phyloP scores from a whole-genome alignment of 1,140 invertebrate genomes.

The Drosophila azteca region DNA sequence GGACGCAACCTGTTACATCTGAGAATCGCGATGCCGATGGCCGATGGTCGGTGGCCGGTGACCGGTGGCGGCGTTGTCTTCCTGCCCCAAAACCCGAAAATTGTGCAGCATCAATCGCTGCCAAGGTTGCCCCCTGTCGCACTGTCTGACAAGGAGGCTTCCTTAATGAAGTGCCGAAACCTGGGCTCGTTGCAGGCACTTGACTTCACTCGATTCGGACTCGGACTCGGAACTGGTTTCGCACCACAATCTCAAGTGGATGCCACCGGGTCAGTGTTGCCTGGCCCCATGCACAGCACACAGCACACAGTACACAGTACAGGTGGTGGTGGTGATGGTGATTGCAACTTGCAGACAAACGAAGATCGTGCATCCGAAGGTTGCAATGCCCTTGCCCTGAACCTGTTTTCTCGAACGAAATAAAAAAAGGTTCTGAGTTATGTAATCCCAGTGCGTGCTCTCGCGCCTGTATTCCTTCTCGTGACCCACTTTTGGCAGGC shows the following conservation, averaged over 20 bases:
- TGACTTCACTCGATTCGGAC: constrained; percentile 28
- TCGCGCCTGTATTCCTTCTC: constrained; percentile 39
- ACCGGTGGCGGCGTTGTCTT: constrained; percentile 41
- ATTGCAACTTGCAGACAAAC: constrained; percentile 59
- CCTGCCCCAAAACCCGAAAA: constrained; percentile 38
- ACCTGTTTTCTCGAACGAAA: constrained; percentile 59
- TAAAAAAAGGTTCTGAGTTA: constrained; percentile 72
- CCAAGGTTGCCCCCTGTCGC: constrained; percentile 56
- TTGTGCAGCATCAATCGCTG: constrained; percentile 49
- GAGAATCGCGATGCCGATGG: constrained; percentile 31
- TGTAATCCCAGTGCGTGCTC: constrained; percentile 45
- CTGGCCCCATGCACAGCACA: constrained; percentile 11
- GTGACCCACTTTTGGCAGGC: constrained; percentile 65
- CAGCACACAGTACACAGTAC: background rate
- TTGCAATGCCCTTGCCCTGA: constrained; percentile 66
- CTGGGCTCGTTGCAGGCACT: constrained; percentile 72
- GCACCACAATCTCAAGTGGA: constrained; percentile 49
- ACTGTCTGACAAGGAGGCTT: constrained; percentile 33
- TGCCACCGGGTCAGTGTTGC: constrained; percentile 42
- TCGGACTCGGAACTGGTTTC: constrained; percentile 58
- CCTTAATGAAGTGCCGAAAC: constrained; percentile 82
- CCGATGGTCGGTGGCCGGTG: constrained; percentile 13
- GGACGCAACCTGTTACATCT: constrained; percentile 50
- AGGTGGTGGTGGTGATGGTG: constrained; percentile 75
- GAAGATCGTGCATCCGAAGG: constrained; percentile 35